Conservation (phyloP, 2,888 invertebrate genomes). For the Acrobasis suavella region DNA sequence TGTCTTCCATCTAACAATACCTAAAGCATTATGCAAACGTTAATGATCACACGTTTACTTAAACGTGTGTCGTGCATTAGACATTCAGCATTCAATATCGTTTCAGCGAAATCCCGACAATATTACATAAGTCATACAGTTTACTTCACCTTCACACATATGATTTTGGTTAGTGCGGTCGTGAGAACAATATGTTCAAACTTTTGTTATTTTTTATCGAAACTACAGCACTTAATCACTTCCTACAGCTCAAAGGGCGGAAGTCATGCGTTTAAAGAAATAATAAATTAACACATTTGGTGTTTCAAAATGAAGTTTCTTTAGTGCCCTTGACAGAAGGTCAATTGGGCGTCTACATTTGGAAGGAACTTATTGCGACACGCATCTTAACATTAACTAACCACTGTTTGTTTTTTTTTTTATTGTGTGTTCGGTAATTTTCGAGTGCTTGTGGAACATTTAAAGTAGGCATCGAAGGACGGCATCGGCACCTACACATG, state of each 20-base stretch:
- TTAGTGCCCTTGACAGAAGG: constrained; percentile 70
- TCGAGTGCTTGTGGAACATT: constrained; percentile 64
- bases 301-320: constrained; percentile 62
- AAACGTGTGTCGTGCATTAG: constrained; percentile 36
- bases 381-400: constrained; percentile 58
- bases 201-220: constrained; percentile 70
- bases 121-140: constrained; percentile 41
- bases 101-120: constrained; percentile 34
- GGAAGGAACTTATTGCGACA: constrained; percentile 63
- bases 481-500: constrained; percentile 50
- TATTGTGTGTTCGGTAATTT: constrained; percentile 69
- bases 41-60: constrained; percentile 34
- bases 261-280: constrained; percentile 73
- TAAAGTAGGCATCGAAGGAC: constrained; percentile 66
- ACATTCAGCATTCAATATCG: constrained; percentile 5
- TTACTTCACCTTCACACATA: constrained; percentile 55
- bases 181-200: constrained; percentile 68
- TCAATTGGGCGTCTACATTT: constrained; percentile 61
- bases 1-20: constrained; percentile 32
- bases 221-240: constrained; percentile 72
- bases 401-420: constrained; percentile 63
- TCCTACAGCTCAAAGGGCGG: constrained; percentile 79
- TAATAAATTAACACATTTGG: constrained; percentile 72
- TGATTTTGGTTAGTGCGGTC: constrained; percentile 55
- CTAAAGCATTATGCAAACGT: constrained; percentile 26